Percentiles rank a stretch among this genome's conserved stretches.
Evolutionary conservation across 2,113 vertebrate species (phyloP).

Genomic region (Sinocyclocheilus anshuiensis): DNA sequence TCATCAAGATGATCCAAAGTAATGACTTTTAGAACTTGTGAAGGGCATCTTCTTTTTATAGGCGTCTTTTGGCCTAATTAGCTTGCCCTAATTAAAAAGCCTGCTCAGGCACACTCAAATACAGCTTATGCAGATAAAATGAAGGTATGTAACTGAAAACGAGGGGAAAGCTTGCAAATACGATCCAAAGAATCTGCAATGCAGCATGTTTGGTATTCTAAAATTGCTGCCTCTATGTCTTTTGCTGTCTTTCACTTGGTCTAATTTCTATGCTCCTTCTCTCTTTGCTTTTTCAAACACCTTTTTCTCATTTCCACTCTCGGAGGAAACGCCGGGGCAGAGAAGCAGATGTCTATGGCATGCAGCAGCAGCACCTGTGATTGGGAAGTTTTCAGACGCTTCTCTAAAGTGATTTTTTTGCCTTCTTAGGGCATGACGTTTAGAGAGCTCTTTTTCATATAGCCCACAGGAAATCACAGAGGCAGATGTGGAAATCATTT

Average conservation of each 20-base stretch:
- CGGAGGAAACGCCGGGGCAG: background rate
- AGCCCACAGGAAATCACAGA: constrained; percentile 39
- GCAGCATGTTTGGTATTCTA: constrained; percentile 29
- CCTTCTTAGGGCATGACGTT: constrained; percentile 6
- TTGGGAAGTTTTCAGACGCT: constrained; percentile 21
- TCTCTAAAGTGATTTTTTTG: constrained; percentile 31
- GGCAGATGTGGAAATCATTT: constrained; percentile 38
- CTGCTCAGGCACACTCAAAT: background rate
- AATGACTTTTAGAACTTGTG: constrained; percentile 13
- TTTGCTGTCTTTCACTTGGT: constrained; percentile 5
- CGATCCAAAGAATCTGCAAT: constrained; percentile 4
- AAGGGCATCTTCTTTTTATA: constrained; percentile 24
- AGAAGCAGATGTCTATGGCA: constrained; percentile 19
- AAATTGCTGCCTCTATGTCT: constrained; percentile 31
- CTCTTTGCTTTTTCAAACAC: constrained; percentile 5
- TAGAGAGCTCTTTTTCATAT: constrained; percentile 1
- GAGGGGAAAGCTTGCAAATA: background rate
- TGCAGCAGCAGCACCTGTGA: background rate
- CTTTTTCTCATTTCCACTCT: constrained; percentile 16
- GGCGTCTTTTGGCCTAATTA: constrained; percentile 7
- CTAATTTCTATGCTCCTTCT: background rate
- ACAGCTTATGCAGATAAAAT: background rate
- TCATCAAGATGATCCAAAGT: constrained; percentile 16
- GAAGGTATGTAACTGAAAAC: background rate
- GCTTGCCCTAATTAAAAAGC: constrained; percentile 3